phyloP scores from a whole-genome alignment of 2,888 invertebrate genomes.

The Phalera bucephala region DNA sequence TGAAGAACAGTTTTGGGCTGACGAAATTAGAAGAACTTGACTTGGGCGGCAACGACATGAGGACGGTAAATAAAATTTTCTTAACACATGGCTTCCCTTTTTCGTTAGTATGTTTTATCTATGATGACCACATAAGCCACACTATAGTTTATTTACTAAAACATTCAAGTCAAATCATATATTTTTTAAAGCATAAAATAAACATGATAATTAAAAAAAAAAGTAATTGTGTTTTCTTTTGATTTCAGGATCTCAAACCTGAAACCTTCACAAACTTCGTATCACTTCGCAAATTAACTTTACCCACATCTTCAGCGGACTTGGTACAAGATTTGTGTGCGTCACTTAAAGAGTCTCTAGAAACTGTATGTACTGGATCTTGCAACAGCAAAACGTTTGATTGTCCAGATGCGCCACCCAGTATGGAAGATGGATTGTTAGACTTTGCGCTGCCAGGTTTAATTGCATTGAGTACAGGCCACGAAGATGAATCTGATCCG shows the following conservation, averaged over 20 bases:
- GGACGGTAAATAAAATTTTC: constrained; percentile 61
- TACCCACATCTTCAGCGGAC: constrained; percentile 49
- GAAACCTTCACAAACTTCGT: constrained; percentile 60
- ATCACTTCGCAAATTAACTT: constrained; percentile 53
- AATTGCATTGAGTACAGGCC: constrained; percentile 38
- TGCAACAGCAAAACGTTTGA: constrained; percentile 48
- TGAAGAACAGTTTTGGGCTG: constrained; percentile 62
- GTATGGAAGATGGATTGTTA: constrained; percentile 44
- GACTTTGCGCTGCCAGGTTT: constrained; percentile 59
- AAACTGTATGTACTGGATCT: constrained; percentile 57
- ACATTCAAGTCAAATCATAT: not conserved
- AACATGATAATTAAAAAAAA: constrained; percentile 1
- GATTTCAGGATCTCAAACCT: constrained; percentile 58
- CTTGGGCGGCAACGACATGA: constrained; percentile 74
- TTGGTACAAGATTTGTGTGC: constrained; percentile 58
- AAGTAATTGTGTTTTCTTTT: constrained; percentile 3
- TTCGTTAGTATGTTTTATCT: too few relatives aligned
- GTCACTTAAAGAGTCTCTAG: constrained; percentile 49
- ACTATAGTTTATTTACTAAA: constrained; percentile 1
- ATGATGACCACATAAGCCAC: too few relatives aligned
- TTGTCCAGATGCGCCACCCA: constrained; percentile 51
- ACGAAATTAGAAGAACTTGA: constrained; percentile 68
- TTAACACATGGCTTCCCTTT: too few relatives aligned
- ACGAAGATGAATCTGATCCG: constrained; percentile 36
- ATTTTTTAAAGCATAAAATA: constrained; percentile 1